phyloP scores from a whole-genome alignment of 2,888 invertebrate genomes.

The Barypeithes pellucidus region DNA sequence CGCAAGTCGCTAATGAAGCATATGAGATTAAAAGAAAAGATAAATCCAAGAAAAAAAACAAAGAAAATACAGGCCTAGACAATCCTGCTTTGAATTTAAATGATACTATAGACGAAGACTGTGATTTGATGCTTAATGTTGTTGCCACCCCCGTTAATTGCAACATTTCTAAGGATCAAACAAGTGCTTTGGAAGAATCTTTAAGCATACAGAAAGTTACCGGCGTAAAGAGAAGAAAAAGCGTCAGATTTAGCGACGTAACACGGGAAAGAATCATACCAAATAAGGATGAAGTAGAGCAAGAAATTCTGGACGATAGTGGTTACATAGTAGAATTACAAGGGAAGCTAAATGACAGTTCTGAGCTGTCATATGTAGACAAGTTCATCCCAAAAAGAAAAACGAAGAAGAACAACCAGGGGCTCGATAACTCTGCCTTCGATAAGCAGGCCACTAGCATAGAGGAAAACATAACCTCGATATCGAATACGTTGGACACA shows the following conservation, averaged over 20 bases:
- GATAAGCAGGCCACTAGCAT: conserved; percentile 56
- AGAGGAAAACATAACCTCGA: conserved; percentile 62
- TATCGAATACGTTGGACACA: conserved; percentile 64
- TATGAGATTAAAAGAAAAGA: conserved; percentile 51
- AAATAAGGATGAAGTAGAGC: conserved; percentile 59
- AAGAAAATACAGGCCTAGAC: conserved; percentile 50
- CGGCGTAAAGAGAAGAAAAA: conserved; percentile 55
- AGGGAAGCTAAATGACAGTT: conserved; percentile 50
- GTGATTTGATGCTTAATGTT: conserved; percentile 62
- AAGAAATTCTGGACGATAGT: conserved; percentile 53
- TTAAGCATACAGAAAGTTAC: conserved; percentile 40
- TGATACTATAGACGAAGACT: conserved; percentile 50
- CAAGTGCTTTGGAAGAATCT: conserved; percentile 19
- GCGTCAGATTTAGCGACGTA: conserved; percentile 63
- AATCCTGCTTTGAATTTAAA: conserved; percentile 59
- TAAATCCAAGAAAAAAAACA: conserved; percentile 54
- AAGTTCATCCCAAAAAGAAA: conserved; percentile 48
- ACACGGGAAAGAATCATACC: conserved; percentile 64
- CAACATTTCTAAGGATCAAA: conserved; percentile 21
- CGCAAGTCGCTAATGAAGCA: conserved; percentile 44
- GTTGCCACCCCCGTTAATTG: conserved; percentile 41
- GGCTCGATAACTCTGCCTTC: conserved; percentile 61
- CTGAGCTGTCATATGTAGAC: conserved; percentile 30
- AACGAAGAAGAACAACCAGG: conserved; percentile 50
- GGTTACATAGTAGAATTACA: conserved; percentile 43